A percentile compares a stretch with the other conserved stretches of the same genome.
phyloP scores from a whole-genome alignment of 1,140 invertebrate species.

The Ridgeia piscesae region DNA sequence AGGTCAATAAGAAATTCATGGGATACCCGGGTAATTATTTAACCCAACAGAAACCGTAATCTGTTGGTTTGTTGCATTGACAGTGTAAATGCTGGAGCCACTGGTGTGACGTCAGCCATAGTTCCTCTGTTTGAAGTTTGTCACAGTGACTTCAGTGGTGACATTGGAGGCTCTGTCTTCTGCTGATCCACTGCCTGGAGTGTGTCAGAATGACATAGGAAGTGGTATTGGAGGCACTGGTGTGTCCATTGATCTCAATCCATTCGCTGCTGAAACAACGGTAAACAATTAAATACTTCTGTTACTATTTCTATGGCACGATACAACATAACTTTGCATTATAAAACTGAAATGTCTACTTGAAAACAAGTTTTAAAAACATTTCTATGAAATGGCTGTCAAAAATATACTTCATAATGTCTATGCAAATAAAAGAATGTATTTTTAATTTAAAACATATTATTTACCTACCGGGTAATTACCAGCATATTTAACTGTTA shows the following conservation, averaged over 20 bases:
- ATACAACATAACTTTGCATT: not conserved
- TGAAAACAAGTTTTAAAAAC: not conserved
- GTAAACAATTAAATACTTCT: not conserved
- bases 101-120: not conserved
- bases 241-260: not conserved
- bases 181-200: not conserved
- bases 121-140: not conserved
- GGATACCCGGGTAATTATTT: not conserved
- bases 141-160: not conserved
- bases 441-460: no score
- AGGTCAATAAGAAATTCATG: not conserved
- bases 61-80: not conserved
- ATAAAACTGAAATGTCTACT: not conserved
- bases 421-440: no score
- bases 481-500: no score
- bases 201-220: not conserved
- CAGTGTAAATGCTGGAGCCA: not conserved
- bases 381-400: not conserved
- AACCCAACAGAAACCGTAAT: not conserved
- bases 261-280: not conserved
- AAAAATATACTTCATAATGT: no score
- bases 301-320: not conserved
- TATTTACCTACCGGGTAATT: no score
- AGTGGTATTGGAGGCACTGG: not conserved
- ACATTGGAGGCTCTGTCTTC: not conserved